Percentiles rank a stretch among this genome's conserved stretches.
These are phyloP conservation scores for Strix occidentalis DNA, from an alignment of 2,797 vertebrate species.

Conservation along the genomic window DNA sequence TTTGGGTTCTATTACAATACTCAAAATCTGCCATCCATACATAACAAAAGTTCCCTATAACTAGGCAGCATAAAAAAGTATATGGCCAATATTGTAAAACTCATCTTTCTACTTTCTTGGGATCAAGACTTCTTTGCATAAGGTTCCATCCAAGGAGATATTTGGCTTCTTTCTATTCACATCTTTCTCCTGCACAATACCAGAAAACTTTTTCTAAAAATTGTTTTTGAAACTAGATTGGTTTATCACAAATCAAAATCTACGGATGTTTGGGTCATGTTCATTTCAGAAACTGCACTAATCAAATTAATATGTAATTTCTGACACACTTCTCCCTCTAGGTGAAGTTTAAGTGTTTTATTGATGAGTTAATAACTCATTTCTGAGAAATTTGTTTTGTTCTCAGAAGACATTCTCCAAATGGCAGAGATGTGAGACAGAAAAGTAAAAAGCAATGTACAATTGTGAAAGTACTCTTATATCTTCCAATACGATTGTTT, in stretches of 20 bases:
- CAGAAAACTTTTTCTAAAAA: not conserved
- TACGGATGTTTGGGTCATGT: not conserved
- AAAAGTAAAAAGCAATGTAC: not conserved
- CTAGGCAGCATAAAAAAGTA: not conserved
- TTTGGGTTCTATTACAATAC: not conserved
- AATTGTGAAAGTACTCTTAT: not conserved
- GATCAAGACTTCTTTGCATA: not conserved
- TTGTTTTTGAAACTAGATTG: not conserved
- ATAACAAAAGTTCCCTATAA: not conserved
- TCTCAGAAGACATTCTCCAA: not conserved
- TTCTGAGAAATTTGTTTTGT: not conserved
- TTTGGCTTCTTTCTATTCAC: not conserved
- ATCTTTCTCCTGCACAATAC: not conserved
- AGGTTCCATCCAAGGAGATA: not conserved
- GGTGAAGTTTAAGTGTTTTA: not conserved
- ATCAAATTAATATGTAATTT: not conserved
- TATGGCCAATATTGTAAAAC: not conserved
- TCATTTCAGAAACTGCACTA: not conserved
- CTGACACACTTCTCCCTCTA: not conserved
- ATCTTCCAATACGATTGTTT: not conserved
- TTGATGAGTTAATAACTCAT: not conserved
- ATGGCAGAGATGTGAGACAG: not conserved
- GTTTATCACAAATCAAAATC: not conserved
- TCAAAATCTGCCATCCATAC: not conserved
- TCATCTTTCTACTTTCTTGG: not conserved